Evolutionary conservation across 2,113 vertebrate species (phyloP), one percentile per base, ranked within the genome.

Genomic region (Labeo rohita): DNA sequence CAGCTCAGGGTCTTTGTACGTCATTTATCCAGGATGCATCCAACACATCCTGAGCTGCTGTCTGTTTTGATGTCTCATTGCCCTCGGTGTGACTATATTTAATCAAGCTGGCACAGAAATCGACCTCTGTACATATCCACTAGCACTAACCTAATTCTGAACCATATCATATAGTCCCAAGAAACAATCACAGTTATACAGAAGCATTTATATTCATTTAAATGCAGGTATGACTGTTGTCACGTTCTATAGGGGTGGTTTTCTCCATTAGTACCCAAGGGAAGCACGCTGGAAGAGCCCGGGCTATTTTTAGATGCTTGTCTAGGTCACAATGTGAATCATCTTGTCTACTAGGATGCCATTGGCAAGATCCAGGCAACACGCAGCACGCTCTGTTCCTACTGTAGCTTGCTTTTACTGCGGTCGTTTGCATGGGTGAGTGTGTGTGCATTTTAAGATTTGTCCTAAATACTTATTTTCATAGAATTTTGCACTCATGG

Each of bases 221-320:
- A 77, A 91, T 85, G 77, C 50, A 65, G 85, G 73, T 85, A 76
- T 45, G 21, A 75, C 65, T 54, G 50, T 54, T 86, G 86, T 87
- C 87, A 80, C 86, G 66, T 65, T 73, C 70, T 61, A n/a, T 45
- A 84, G 88, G 81, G 85, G 85, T 87, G 36, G 16, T 28, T 73
- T 81, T 88, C 86, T 90, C 87, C 92, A 91, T 92, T 89, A 90
- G 84, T 90, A 84, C 78, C 81, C 76, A 76, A 85, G 75, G 59
- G 85, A 88, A 82, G 77, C 86, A 75, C 87, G 89, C 84, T 88
- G 85, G 91, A 88, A 77, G 80, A 89, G 10, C 6, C 45, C n/a
- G n/a, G 16, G 75, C 54, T 93, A 93, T 90, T 89, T 91, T 88
- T 92, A 92, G 87, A 61, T 23, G 18, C n/a, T 65, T 9, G 50